A percentile compares a stretch with the other conserved stretches of the same genome.
Evolutionary conservation across 2,113 vertebrate genomes (phyloP).

Genomic region (Cynopterus brachyotis): DNA sequence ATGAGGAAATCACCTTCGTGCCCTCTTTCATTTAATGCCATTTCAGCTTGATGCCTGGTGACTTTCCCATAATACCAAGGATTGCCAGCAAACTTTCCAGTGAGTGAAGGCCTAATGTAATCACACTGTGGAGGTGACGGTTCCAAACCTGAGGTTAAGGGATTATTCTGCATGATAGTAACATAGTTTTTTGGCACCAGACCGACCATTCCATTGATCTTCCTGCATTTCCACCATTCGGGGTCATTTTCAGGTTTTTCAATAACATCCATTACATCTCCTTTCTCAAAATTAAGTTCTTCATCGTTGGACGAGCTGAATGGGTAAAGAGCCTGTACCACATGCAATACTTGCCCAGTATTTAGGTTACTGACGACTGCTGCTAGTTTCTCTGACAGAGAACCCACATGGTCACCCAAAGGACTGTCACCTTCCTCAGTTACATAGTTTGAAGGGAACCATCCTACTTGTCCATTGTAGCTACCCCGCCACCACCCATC

Average conservation of each 20-base stretch:
- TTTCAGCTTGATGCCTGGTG: slow-evolving; percentile 93
- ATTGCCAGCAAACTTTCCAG: slow-evolving; percentile 91
- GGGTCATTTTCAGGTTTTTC: slow-evolving; percentile 96
- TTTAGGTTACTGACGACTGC: slow-evolving; percentile 89
- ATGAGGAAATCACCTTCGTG: slow-evolving; percentile 94
- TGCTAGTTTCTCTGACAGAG: slow-evolving; percentile 90
- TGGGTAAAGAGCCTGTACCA: slow-evolving; percentile 93
- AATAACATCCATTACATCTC: slow-evolving; percentile 94
- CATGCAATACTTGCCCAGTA: slow-evolving; percentile 88
- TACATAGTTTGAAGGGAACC: slow-evolving; percentile 96
- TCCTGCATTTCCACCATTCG: slow-evolving; percentile 95
- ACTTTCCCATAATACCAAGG: slow-evolving; percentile 95
- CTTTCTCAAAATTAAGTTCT: slow-evolving; percentile 94
- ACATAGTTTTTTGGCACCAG: slow-evolving; percentile 95
- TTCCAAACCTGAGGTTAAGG: slow-evolving; percentile 83
- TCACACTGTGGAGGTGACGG: slow-evolving; percentile 91
- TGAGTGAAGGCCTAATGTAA: slow-evolving; percentile 90
- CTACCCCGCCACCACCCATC: slow-evolving; percentile 95
- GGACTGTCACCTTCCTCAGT: slow-evolving; percentile 91
- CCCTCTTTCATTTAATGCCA: slow-evolving; percentile 93
- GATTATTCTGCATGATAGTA: slow-evolving; percentile 89
- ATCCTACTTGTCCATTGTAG: slow-evolving; percentile 90
- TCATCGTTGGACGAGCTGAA: slow-evolving; percentile 93
- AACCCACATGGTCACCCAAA: slow-evolving; percentile 86
- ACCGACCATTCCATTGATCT: slow-evolving; percentile 91